Evolutionary conservation across 2,888 invertebrate species (phyloP), one percentile per base, ranked within the genome.

Genomic region (Calameuta idolon): DNA sequence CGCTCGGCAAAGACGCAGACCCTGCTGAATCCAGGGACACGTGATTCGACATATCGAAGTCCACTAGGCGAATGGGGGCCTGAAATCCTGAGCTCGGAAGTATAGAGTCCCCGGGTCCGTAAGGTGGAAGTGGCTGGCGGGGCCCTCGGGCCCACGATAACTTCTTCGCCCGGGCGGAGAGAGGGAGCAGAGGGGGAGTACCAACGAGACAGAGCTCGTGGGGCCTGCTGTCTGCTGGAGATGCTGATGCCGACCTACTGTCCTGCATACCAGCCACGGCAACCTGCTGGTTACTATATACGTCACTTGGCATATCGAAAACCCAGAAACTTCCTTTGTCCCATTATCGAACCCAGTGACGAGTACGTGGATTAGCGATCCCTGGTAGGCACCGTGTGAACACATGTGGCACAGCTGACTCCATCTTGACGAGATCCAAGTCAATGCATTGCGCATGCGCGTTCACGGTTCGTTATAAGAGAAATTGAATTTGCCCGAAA

Each of bases 261-360:
- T 87, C 89, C 89, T 85, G 89, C 89, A 89, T 89, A 87, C 89
- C 88, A 79, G 69, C 79, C 80, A 75, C 76, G 76, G 73, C 76
- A 78, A 76, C 75, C 77, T 77, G 75, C 71, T 34, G 40, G 9
- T 55, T 55, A 23, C 55, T 23, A 55, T 23, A 55, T 5, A 23
- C 55, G 55, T 9, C 55, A 23, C 23, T 55, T 55, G 23, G 23
- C 23, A 55, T 23, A 55, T 55, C 55, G 23, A 55, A 55, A 55
- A 55, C 15, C 55, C 55, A 55, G 55, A 55, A 55, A 55, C 23
- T 55, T 55, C 55, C 55, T 55, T 55, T 55, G 55, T 55, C 55
- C 55, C 23, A 55, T 55, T 55, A 55, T 55, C 55, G 15, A 23
- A 55, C 23, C 9, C 55, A 9, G 55, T 55, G 23, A 23, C 55